Evolutionary conservation across 2,797 vertebrate genomes (phyloP).

Genomic region (Benthosema pterotum): DNA sequence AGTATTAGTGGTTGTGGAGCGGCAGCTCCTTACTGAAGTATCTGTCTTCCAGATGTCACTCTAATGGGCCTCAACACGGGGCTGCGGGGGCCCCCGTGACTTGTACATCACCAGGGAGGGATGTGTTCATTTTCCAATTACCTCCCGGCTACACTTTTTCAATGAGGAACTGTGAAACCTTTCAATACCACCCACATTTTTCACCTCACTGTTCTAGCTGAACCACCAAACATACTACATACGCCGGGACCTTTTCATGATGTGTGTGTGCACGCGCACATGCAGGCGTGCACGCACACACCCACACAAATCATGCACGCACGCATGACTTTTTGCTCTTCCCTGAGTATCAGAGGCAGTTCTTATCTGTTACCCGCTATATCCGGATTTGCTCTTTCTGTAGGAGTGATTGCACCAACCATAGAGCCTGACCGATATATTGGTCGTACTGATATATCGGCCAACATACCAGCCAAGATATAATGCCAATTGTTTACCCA

Average conservation of each 20-base stretch:
- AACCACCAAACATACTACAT: slow-evolving; percentile 21
- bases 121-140: slow-evolving; percentile 59
- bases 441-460: too few relatives aligned
- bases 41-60: slow-evolving; percentile 68
- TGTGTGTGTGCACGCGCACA: not conserved
- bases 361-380: too few relatives aligned
- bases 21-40: slow-evolving; percentile 23
- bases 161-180: slow-evolving; percentile 39
- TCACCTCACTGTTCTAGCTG: not conserved
- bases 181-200: slow-evolving; percentile 17
- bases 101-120: slow-evolving; percentile 33
- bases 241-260: slow-evolving; percentile 6
- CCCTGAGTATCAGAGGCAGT: not conserved
- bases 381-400: too few relatives aligned
- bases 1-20: slow-evolving; percentile 39
- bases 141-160: slow-evolving; percentile 36
- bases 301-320: not conserved
- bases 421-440: too few relatives aligned
- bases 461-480: too few relatives aligned
- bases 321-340: slow-evolving; percentile 10
- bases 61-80: slow-evolving; percentile 54
- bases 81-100: slow-evolving; percentile 44
- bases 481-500: too few relatives aligned
- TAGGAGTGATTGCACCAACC: too few relatives aligned
- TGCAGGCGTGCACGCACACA: too few relatives aligned